Evolutionary conservation across 2,888 invertebrate species (phyloP).

Genomic region (Geophilus truncorum): DNA sequence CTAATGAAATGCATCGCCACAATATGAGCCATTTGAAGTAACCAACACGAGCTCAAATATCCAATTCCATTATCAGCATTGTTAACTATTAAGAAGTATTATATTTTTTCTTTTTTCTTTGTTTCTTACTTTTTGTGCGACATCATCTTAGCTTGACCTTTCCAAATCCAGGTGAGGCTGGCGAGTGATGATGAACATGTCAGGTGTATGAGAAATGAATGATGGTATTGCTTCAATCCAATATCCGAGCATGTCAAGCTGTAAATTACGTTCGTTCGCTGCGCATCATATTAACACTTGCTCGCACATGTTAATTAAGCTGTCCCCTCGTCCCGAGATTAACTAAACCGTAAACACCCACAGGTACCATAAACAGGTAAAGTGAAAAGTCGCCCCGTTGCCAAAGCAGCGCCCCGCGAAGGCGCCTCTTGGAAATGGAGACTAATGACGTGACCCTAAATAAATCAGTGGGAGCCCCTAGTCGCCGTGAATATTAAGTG

Average conservation of each 20-base stretch:
- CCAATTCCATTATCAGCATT: neutral
- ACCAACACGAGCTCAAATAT: neutral
- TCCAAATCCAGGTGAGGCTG: neutral
- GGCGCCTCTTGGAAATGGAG: slow-evolving; percentile 8
- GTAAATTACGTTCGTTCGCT: neutral
- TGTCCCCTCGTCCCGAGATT: neutral
- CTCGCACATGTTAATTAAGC: neutral
- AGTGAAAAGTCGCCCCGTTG: neutral
- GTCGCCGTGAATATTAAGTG: slow-evolving; percentile 11
- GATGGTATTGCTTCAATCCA: slow-evolving; percentile 7
- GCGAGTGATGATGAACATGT: neutral
- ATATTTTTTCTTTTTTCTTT: neutral
- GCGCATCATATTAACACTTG: neutral
- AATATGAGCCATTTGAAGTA: neutral
- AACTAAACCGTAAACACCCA: neutral
- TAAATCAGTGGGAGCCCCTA: neutral
- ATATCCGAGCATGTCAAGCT: neutral
- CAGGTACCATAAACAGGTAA: neutral
- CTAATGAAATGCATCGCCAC: neutral
- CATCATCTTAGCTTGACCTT: neutral
- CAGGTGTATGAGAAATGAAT: neutral
- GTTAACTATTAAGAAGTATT: neutral
- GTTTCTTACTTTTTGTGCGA: neutral
- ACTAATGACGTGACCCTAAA: slow-evolving; percentile 16
- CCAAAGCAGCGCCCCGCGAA: neutral